Evolutionary conservation across 1,140 invertebrate species (phyloP), one percentile per base, ranked within the genome.

Genomic region (Adoxophyes honmai): DNA sequence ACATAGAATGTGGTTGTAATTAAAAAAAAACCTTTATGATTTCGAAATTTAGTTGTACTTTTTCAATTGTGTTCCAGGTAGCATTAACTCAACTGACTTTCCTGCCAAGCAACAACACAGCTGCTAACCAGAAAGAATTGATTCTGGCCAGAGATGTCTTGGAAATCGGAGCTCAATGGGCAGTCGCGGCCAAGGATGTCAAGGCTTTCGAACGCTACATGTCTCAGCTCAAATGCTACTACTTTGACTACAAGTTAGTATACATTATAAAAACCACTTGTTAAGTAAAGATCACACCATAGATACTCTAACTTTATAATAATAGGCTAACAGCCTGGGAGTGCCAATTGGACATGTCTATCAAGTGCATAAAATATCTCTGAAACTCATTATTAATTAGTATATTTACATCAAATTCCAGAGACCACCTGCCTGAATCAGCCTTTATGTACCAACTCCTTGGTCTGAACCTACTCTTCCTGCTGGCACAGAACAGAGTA

Each of bases 201-300:
- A 96, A 96, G 65, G 94, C 96, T 0, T 99, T 99, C 89, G 98
- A 99, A 83, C 91, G 97, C 76, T 98, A 98, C 67, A 97, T 99
- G 93, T 96, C 97, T 13, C 98, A 99, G 86, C 85, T 99, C 14
- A 99, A 99, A 88, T 97, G 96, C 81, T 99, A 99, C 78, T 99
- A 99, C 85, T 96, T 98, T 81, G 98, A 99, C 91, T 99, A 98
- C 82, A 96, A 96, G 91, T 96, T 92, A 84, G 92, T 90, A 39
- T 34, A 34, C 13, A n/a, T n/a, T n/a, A n/a, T n/a, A n/a, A n/a
- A n/a, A n/a, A n/a, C n/a, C n/a, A n/a, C n/a, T n/a, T n/a, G n/a
- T n/a, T n/a, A n/a, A n/a, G n/a, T n/a, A n/a, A n/a, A n/a, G n/a
- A n/a, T n/a, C n/a, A n/a, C n/a, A n/a, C n/a, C n/a, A n/a, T n/a